Evolutionary conservation across 2,113 vertebrate genomes (phyloP).

Genomic region (Haplotaxodon microlepis): DNA sequence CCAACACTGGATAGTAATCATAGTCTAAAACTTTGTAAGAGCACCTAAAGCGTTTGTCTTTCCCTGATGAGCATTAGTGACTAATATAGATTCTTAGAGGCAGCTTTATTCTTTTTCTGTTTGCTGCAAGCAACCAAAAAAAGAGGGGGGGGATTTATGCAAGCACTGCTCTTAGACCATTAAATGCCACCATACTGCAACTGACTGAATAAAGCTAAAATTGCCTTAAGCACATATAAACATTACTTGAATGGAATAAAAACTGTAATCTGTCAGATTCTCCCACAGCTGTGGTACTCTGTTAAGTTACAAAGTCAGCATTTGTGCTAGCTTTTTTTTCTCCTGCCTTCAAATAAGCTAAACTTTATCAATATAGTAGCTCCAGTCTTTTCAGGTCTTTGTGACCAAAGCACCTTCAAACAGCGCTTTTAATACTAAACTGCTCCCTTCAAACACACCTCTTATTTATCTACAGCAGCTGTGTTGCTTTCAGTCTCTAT

Average conservation of each 20-base stretch:
- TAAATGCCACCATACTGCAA: not conserved
- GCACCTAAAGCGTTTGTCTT: not conserved
- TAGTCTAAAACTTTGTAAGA: not conserved
- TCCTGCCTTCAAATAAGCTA: not conserved
- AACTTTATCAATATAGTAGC: not conserved
- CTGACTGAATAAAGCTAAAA: not conserved
- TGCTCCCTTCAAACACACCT: not conserved
- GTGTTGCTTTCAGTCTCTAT: not conserved
- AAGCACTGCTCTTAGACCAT: not conserved
- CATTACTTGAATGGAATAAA: not conserved
- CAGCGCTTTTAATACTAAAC: not conserved
- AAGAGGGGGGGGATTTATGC: accelerated
- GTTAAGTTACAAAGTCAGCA: not conserved
- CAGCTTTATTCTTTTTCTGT: not conserved
- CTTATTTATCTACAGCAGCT: not conserved
- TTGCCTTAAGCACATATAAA: not conserved
- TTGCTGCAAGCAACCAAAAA: not conserved
- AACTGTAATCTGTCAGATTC: not conserved
- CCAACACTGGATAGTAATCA: not conserved
- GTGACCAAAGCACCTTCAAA: not conserved
- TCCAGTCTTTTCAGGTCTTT: not conserved
- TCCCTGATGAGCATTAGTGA: not conserved
- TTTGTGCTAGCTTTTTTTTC: not conserved
- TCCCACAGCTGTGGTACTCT: not conserved
- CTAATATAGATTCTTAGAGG: not conserved